Evolutionary conservation across 1,140 invertebrate species (phyloP).

Genomic region (Aricia agestis): DNA sequence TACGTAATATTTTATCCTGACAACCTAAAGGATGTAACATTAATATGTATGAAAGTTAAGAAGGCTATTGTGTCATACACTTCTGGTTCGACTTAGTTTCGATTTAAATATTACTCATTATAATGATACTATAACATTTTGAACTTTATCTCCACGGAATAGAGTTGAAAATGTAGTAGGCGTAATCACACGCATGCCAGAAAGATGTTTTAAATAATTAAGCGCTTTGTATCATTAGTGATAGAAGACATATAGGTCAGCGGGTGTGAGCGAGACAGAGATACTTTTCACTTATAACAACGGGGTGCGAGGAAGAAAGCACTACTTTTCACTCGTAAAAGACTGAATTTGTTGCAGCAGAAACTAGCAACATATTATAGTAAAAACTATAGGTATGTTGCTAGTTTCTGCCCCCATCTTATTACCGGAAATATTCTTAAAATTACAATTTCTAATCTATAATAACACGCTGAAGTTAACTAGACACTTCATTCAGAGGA

Average conservation of each 20-base stretch:
- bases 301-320: no score
- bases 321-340: neutral
- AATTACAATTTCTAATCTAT: no score
- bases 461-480: no score
- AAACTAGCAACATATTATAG: no score
- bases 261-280: neutral
- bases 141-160: neutral
- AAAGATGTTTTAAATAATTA: conserved; percentile 41
- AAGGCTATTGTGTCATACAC: neutral
- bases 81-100: neutral
- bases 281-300: neutral
- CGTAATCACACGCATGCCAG: conserved; percentile 12
- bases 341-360: neutral
- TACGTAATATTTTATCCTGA: neutral
- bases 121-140: neutral
- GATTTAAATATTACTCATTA: neutral
- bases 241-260: conserved; percentile 47
- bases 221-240: conserved; percentile 40
- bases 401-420: no score
- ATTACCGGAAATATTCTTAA: no score
- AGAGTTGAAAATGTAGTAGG: conserved; percentile 26
- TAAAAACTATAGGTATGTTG: no score
- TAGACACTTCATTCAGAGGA: no score
- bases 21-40: neutral
- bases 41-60: conserved; percentile 1